Percentiles rank a stretch among this genome's conserved stretches.
Evolutionary conservation across 2,797 vertebrate species (phyloP).

Genomic region (Oryzias dopingdopingensis): DNA sequence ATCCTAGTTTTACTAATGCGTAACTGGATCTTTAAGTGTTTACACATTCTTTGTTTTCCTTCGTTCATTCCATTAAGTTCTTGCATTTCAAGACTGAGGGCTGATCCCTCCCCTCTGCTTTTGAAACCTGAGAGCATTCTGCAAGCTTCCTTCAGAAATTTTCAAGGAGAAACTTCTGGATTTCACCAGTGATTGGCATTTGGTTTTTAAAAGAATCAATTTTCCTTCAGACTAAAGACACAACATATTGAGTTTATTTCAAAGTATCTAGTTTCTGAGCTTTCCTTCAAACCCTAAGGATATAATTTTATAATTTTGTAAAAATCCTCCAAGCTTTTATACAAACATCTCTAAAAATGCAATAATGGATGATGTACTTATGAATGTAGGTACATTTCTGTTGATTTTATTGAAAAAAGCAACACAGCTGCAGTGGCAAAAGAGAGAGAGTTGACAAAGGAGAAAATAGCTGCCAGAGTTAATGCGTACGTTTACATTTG

Average conservation of each 20-base stretch:
- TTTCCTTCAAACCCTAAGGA: too few species aligned
- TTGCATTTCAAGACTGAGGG: slow-evolving; percentile 27
- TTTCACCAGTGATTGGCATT: slow-evolving; percentile 33
- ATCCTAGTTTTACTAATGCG: not conserved
- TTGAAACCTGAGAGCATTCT: slow-evolving; percentile 31
- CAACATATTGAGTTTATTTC: not conserved
- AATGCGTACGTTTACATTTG: too few species aligned
- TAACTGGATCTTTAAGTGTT: slow-evolving; percentile 2
- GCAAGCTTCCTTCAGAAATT: slow-evolving; percentile 12
- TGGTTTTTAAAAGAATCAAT: slow-evolving; percentile 41
- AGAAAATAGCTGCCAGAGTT: too few species aligned
- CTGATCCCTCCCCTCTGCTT: slow-evolving; percentile 13
- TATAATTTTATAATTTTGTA: too few species aligned
- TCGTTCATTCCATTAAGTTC: slow-evolving; percentile 21
- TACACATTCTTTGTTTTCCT: slow-evolving; percentile 7
- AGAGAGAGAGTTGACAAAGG: too few species aligned
- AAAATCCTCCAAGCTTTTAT: too few species aligned
- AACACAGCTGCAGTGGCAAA: too few species aligned
- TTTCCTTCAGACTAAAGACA: slow-evolving; percentile 21
- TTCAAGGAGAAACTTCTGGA: slow-evolving; percentile 10
- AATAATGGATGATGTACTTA: too few species aligned
- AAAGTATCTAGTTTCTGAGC: too few species aligned
- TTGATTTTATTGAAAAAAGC: too few species aligned
- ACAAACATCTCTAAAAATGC: too few species aligned
- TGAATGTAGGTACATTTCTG: too few species aligned